A percentile compares a stretch with the other conserved stretches of the same genome.
phyloP scores from a whole-genome alignment of 2,113 vertebrate genomes.

The Strix aluco region DNA sequence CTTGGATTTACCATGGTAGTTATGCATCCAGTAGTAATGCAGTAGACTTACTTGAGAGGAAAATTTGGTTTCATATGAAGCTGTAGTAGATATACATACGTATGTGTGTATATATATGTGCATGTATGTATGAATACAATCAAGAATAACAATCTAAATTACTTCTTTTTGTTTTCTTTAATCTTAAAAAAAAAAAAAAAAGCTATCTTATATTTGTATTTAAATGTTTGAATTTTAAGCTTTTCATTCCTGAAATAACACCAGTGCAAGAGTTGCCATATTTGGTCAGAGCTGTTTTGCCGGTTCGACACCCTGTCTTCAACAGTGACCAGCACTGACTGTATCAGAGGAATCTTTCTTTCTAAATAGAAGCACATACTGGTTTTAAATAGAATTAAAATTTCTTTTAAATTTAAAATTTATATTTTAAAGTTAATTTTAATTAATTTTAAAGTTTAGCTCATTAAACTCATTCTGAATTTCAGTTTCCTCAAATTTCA shows the following conservation, averaged over 20 bases:
- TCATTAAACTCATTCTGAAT: neutral
- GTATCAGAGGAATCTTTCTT: neutral
- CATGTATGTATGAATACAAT: neutral
- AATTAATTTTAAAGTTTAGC: neutral
- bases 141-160: neutral
- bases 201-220: neutral
- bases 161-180: neutral
- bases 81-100: neutral
- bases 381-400: neutral
- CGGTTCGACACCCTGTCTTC: neutral
- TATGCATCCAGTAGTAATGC: neutral
- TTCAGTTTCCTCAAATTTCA: neutral
- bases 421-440: neutral
- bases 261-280: neutral
- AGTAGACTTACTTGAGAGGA: neutral
- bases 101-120: neutral
- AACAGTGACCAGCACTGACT: neutral
- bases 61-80: neutral
- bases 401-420: neutral
- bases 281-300: neutral
- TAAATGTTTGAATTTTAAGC: neutral
- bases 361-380: neutral
- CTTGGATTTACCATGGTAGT: neutral
- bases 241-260: neutral
- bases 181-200: neutral